These are phyloP conservation scores for Xestia ashworthii DNA, from an alignment of 2,888 invertebrate genomes.

Conservation along the genomic window DNA sequence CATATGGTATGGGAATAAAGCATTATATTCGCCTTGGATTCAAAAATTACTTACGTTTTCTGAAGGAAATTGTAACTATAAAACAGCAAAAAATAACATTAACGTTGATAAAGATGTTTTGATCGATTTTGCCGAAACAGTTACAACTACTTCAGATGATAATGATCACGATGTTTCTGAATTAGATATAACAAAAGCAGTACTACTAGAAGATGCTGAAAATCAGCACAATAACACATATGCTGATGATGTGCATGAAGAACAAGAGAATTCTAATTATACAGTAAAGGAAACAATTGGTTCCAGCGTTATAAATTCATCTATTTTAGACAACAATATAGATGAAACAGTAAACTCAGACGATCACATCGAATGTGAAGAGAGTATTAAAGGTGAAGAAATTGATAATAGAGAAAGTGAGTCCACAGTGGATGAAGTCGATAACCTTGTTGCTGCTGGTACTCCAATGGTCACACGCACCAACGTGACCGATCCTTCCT, in stretches of 20 bases:
- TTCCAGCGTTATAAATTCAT: not conserved
- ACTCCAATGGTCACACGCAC: not conserved
- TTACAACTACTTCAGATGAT: conserved; percentile 3
- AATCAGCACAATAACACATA: conserved; percentile 1
- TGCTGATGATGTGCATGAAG: conserved; percentile 3
- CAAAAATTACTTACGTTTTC: conserved; percentile 78
- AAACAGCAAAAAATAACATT: conserved; percentile 1
- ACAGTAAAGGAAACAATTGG: not conserved
- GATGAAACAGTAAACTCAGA: conserved; percentile 12
- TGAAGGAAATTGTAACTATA: conserved; percentile 69
- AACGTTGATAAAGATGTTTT: not conserved
- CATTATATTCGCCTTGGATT: conserved; percentile 81
- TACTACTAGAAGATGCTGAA: conserved; percentile 5
- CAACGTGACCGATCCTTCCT: not conserved
- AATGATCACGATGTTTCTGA: conserved; percentile 15
- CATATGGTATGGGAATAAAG: conserved; percentile 70
- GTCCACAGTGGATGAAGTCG: not conserved
- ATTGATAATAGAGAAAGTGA: conserved; percentile 24
- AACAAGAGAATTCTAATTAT: not conserved
- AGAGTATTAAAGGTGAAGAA: conserved; percentile 7
- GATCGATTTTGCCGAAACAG: not conserved
- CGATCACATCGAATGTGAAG: conserved; percentile 1
- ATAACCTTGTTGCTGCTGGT: not conserved
- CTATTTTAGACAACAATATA: conserved; percentile 14
- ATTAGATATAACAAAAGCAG: conserved; percentile 4